Evolutionary conservation across 2,797 vertebrate species (phyloP), one percentile per base, ranked within the genome.

Genomic region (Vultur gryphus): DNA sequence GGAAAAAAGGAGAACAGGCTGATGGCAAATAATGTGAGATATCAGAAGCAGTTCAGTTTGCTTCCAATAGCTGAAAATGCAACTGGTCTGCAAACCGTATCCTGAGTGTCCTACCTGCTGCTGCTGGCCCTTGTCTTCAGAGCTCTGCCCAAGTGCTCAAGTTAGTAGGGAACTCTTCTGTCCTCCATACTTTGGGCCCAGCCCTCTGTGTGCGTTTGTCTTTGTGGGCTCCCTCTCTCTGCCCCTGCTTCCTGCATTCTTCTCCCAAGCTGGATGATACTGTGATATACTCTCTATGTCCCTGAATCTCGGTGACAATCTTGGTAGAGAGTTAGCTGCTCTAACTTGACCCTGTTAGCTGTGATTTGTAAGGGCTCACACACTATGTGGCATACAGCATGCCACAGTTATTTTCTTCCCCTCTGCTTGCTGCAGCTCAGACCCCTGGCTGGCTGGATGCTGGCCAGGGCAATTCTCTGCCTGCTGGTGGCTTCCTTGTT

Each of bases 351-450:
- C 31, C 29, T 3, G 4, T 33, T n/a, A 24, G 26, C 51, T 62
- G 69, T 64, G 52, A 21, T 70, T 44, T 69, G 18, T 14, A 7
- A 52, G 49, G 52, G 29, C 51, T 85, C 17, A 4, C 31, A 64
- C 29, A 1, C 35, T 29, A 5, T 1, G 29, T 37, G 46, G 21
- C 31, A 37, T 31, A 5, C 41, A 23, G 18, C 0, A 1, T 39
- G 48, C 52, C 57, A 54, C 48, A 11, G 9, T 43, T 35, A 4
- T 58, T 46, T 69, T 24, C 69, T 55, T n/a, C n/a, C 59, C 87
- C 57, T 76, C 33, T 23, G 26, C 71, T 52, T 18, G 33, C 77
- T 61, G 57, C 39, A 24, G 72, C 73, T 71, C 37, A 43, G 55
- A 9, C 28, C 66, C 62, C 35, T 52, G 64, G 44, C 67, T 54